Conservation (phyloP, 2,797 vertebrate species). For the Acomys russatus region DNA sequence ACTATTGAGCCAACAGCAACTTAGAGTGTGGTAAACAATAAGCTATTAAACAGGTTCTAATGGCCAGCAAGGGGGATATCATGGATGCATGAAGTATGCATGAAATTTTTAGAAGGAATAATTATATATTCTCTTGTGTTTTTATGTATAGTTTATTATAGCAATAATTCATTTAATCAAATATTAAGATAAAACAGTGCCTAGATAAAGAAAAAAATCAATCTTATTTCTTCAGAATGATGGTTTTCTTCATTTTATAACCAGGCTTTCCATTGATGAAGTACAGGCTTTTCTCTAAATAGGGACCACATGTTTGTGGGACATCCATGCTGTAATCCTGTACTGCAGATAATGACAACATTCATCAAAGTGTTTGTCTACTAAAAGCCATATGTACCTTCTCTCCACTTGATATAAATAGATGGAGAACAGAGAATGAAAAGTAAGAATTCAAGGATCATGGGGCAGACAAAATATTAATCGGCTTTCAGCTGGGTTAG, state of each 20-base stretch:
- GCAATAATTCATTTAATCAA: constrained; percentile 26
- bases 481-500: constrained; percentile 70
- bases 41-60: background rate
- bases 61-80: background rate
- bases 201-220: background rate
- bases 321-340: background rate
- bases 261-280: constrained; percentile 33
- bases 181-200: background rate
- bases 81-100: background rate
- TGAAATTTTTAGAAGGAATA: background rate
- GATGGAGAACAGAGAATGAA: constrained; percentile 78
- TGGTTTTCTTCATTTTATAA: constrained; percentile 13
- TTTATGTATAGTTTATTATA: constrained; percentile 28
- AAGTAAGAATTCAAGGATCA: constrained; percentile 77
- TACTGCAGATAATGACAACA: constrained; percentile 58
- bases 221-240: constrained; percentile 8
- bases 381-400: constrained; percentile 69
- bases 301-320: constrained; percentile 66
- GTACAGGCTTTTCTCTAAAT: constrained; percentile 65
- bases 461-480: constrained; percentile 70
- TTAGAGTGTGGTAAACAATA: background rate
- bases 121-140: constrained; percentile 7
- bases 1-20: background rate
- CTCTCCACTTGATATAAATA: constrained; percentile 66
- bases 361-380: constrained; percentile 68